Conservation (phyloP, 2,113 vertebrate species). For the Lycaon pictus region DNA sequence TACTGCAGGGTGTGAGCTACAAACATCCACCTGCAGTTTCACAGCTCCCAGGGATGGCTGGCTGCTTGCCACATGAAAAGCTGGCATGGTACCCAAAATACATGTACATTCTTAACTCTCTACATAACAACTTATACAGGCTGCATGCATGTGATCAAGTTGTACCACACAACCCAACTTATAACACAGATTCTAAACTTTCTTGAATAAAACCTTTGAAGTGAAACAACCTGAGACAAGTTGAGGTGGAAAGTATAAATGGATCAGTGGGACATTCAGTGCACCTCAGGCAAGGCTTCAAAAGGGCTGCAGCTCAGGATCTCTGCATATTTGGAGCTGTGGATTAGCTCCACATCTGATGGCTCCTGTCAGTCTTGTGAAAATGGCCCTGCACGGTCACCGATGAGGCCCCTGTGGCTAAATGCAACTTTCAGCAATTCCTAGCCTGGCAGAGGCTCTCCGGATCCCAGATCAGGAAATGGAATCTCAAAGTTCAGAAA, state of each 20-base stretch:
- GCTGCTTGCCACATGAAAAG: neutral
- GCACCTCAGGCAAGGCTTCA: neutral
- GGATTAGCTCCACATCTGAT: neutral
- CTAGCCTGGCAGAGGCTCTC: neutral
- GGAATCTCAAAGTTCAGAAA: slow-evolving; percentile 1
- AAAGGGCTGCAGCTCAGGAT: too few relatives aligned
- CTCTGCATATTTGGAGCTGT: too few relatives aligned
- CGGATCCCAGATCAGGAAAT: neutral
- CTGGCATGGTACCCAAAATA: neutral
- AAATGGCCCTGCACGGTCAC: neutral
- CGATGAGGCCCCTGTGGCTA: neutral
- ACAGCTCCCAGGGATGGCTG: neutral
- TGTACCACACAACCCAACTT: neutral
- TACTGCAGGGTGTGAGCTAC: neutral
- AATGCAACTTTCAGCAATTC: neutral
- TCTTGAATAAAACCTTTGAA: neutral
- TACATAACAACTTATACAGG: neutral
- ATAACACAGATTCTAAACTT: neutral
- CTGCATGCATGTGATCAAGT: neutral
- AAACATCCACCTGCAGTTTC: neutral
- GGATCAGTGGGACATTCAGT: neutral
- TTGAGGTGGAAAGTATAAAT: neutral
- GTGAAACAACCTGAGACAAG: neutral
- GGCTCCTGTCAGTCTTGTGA: too few relatives aligned
- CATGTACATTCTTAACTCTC: neutral